phyloP scores from a whole-genome alignment of 2,888 invertebrate genomes.

The Calliphora vomitoria region DNA sequence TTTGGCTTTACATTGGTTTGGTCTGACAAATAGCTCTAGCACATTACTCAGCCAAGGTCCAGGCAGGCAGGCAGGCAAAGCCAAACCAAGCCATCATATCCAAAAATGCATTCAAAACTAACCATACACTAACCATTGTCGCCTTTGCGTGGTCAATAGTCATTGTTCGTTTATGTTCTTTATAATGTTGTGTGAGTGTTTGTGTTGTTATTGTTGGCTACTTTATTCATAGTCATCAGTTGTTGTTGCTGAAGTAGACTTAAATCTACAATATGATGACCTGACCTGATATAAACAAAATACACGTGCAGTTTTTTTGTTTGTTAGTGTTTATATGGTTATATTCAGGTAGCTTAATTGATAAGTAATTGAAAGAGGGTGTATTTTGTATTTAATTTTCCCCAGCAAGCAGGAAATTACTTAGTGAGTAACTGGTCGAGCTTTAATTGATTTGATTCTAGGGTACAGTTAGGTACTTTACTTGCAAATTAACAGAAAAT shows the following conservation, averaged over 20 bases:
- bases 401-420: too few species aligned
- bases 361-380: conserved; percentile 14
- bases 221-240: conserved; percentile 29
- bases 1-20: conserved; percentile 64
- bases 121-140: conserved; percentile 66
- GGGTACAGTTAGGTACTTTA: too few species aligned
- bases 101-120: conserved; percentile 69
- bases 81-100: conserved; percentile 49
- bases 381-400: not conserved
- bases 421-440: too few species aligned
- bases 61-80: too few species aligned
- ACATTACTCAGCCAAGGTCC: conserved; percentile 46
- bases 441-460: too few species aligned
- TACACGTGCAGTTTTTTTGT: conserved; percentile 16
- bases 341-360: conserved; percentile 24
- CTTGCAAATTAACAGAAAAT: too few species aligned
- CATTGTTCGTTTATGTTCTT: conserved; percentile 53
- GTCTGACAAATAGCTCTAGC: conserved; percentile 67
- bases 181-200: not conserved
- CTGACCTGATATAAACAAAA: conserved; percentile 44
- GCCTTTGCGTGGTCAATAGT: conserved; percentile 68
- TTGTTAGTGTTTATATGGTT: conserved; percentile 5
- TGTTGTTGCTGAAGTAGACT: conserved; percentile 34
- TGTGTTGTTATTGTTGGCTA: not conserved
- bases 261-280: conserved; percentile 59